Conservation (phyloP, 2,113 vertebrate species). For the Chunga burmeisteri region DNA sequence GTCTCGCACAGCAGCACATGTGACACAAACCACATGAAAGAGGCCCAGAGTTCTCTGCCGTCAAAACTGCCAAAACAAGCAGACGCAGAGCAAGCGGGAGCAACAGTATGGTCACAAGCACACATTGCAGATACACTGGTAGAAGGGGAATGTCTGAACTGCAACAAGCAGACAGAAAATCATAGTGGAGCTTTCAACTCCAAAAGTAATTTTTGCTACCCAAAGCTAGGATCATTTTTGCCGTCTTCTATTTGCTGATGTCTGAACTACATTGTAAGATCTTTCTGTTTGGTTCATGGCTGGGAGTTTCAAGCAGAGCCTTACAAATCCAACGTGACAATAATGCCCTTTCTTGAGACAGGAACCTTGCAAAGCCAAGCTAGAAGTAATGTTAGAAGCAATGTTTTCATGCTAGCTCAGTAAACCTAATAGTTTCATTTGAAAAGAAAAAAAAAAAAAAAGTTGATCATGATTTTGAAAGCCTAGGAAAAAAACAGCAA, state of each 20-base stretch:
- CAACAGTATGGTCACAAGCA: not conserved
- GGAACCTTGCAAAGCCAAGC: not conserved
- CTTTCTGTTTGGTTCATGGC: not conserved
- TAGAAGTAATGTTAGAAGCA: not conserved
- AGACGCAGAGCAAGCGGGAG: not conserved
- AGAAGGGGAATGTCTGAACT: not conserved
- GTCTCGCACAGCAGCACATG: conserved; percentile 32
- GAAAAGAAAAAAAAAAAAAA: not conserved
- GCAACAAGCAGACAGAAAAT: not conserved
- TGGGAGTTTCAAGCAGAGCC: not conserved
- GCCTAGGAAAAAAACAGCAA: not conserved
- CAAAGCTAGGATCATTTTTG: not conserved
- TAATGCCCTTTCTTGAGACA: not conserved
- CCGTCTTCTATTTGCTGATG: not conserved
- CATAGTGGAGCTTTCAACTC: not conserved
- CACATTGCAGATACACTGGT: not conserved
- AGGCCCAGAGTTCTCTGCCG: not conserved
- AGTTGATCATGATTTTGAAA: not conserved
- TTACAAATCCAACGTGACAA: not conserved
- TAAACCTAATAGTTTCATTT: not conserved
- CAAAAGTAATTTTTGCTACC: not conserved
- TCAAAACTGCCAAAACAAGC: conserved; percentile 42
- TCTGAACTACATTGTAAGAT: not conserved
- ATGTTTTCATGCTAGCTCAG: not conserved
- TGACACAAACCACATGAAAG: conserved; percentile 55